These are phyloP conservation scores for Lepidurus couesii DNA, from an alignment of 1,140 invertebrate genomes.

Conservation along the genomic window DNA sequence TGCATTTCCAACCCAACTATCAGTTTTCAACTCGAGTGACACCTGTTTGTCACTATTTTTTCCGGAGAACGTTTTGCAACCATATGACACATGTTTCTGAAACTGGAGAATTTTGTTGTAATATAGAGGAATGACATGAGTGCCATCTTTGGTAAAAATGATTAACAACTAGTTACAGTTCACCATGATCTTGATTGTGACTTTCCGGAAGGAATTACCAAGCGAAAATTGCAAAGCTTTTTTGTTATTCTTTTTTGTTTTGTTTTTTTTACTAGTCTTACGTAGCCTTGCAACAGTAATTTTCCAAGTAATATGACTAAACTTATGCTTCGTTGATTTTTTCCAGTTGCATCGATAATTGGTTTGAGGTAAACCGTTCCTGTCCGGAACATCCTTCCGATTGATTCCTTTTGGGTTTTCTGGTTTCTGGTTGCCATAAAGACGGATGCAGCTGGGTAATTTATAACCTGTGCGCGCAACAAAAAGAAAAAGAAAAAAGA, in stretches of 20 bases:
- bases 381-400: slow-evolving; percentile 94
- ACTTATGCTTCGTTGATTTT: slow-evolving; percentile 39
- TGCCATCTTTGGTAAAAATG: too few species aligned
- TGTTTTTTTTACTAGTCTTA: background rate
- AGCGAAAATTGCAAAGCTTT: background rate
- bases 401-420: slow-evolving; percentile 43
- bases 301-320: slow-evolving; percentile 4
- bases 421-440: background rate
- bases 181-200: too few species aligned
- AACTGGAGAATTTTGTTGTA: too few species aligned
- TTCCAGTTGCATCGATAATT: slow-evolving; percentile 85
- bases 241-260: background rate
- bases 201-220: too few species aligned
- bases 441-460: background rate
- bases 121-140: too few species aligned
- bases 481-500: background rate
- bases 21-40: too few species aligned
- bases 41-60: too few species aligned
- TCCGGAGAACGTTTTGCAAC: too few species aligned
- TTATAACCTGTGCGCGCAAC: background rate
- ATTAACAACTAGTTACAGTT: too few species aligned
- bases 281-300: too few species aligned
- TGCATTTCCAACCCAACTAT: too few species aligned
- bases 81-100: too few species aligned
- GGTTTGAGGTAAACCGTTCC: slow-evolving; percentile 95